A percentile compares a stretch with the other conserved stretches of the same genome.
Evolutionary conservation across 2,888 invertebrate species (phyloP).

Genomic region (Loripinus fragilis): DNA sequence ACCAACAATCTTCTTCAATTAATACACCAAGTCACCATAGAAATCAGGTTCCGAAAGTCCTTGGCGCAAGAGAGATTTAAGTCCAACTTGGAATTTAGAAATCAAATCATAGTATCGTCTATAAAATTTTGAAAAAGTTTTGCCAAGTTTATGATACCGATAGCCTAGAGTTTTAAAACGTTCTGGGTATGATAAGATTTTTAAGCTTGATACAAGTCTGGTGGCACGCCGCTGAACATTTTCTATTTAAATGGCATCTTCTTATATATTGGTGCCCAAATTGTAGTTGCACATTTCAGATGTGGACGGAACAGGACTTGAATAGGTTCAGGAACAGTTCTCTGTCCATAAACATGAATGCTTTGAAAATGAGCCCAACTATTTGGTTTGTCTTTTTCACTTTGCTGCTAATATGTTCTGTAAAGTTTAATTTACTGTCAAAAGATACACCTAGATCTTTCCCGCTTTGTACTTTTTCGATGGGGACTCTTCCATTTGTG

Average conservation of each 20-base stretch:
- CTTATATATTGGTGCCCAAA: conserved; percentile 29
- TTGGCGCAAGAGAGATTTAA: too few species aligned
- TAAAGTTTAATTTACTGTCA: conserved; percentile 26
- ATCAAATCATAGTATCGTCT: too few species aligned
- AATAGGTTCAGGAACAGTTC: conserved; percentile 29
- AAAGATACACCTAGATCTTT: conserved; percentile 29
- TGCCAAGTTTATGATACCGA: too few species aligned
- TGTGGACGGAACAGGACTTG: conserved; percentile 30
- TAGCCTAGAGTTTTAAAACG: conserved; percentile 12
- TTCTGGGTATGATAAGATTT: conserved; percentile 8
- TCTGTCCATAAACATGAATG: conserved; percentile 25
- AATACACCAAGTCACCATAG: too few species aligned
- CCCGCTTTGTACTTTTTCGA: neutral
- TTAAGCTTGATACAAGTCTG: conserved; percentile 10
- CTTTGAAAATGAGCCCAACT: conserved; percentile 24
- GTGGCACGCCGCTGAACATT: conserved; percentile 35
- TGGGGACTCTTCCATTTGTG: neutral
- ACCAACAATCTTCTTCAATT: too few species aligned
- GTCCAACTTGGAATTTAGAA: too few species aligned
- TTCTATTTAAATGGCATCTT: conserved; percentile 20
- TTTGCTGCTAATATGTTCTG: conserved; percentile 25
- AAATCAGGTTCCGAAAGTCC: too few species aligned
- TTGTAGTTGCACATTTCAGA: conserved; percentile 23
- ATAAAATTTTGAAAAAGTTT: too few species aligned
- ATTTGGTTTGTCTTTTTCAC: conserved; percentile 29